Conservation (phyloP, 2,888 invertebrate genomes). For the Drosophila nr. perissopoda region DNA sequence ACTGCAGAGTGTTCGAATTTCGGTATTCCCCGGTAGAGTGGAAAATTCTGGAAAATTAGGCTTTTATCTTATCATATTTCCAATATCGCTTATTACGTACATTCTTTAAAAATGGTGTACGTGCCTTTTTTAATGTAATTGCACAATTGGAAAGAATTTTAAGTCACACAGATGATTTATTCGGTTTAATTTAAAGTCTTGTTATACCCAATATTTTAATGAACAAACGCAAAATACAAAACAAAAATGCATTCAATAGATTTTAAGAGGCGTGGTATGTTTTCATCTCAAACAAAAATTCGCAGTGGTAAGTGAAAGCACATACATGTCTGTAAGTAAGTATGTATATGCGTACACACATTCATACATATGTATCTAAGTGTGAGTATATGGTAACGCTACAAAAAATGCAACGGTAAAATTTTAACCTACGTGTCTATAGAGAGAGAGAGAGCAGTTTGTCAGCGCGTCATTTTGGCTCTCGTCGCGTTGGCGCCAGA, state of each 20-base stretch:
- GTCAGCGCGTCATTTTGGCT: too few relatives aligned
- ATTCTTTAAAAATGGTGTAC: background rate
- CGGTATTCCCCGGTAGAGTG: background rate
- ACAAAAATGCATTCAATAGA: constrained; percentile 44
- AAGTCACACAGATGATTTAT: constrained; percentile 51
- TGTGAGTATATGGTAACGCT: constrained; percentile 21
- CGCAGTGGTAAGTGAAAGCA: constrained; percentile 52
- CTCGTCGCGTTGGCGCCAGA: background rate
- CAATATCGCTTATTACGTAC: background rate
- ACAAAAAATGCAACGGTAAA: background rate
- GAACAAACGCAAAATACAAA: constrained; percentile 39
- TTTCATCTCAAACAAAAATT: constrained; percentile 56
- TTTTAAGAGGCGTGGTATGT: constrained; percentile 45
- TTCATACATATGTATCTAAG: background rate
- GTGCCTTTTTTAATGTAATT: background rate
- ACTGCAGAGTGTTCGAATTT: background rate
- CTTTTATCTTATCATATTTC: background rate
- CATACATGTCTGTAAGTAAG: background rate
- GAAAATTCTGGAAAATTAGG: background rate
- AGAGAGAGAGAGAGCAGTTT: too few relatives aligned
- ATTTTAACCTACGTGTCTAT: background rate
- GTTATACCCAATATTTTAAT: constrained; percentile 51
- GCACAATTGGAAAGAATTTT: constrained; percentile 34
- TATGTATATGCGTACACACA: background rate
- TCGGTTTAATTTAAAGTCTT: constrained; percentile 56